A percentile compares a stretch with the other conserved stretches of the same genome.
These are phyloP conservation scores for Pseudococcus jackbeardsleyi DNA, from an alignment of 2,888 invertebrate genomes.

Conservation along the genomic window DNA sequence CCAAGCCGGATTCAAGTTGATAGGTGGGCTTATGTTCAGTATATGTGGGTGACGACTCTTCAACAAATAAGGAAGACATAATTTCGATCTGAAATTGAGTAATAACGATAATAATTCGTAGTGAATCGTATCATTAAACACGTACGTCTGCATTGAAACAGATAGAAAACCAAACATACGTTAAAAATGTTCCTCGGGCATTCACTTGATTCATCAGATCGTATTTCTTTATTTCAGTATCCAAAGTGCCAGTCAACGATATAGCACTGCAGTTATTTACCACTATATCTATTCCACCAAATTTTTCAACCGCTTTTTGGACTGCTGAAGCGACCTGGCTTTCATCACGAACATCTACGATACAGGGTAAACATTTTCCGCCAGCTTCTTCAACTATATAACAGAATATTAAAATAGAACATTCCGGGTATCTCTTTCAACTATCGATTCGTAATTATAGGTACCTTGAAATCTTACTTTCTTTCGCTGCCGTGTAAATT, in stretches of 20 bases:
- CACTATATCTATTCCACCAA: constrained; percentile 95
- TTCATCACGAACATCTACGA: constrained; percentile 91
- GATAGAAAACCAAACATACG: constrained; percentile 49
- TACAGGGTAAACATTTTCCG: constrained; percentile 86
- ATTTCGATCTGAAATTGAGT: constrained; percentile 80
- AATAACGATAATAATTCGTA: background rate
- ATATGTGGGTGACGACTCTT: constrained; percentile 93
- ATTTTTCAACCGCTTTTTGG: constrained; percentile 82
- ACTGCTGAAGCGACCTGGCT: constrained; percentile 80
- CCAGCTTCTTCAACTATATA: constrained; percentile 84
- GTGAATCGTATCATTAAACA: constrained; percentile 21
- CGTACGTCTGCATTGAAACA: background rate
- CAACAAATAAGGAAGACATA: constrained; percentile 87
- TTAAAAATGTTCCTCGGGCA: constrained; percentile 93
- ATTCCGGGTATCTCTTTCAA: too few species aligned
- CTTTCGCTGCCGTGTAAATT: constrained; percentile 90
- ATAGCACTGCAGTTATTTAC: constrained; percentile 98
- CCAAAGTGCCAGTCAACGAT: constrained; percentile 82
- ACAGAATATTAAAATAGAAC: too few species aligned
- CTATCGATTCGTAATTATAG: too few species aligned
- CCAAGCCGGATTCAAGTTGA: constrained; percentile 91
- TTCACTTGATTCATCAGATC: constrained; percentile 97
- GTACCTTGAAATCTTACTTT: constrained; percentile 74
- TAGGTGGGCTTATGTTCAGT: constrained; percentile 93
- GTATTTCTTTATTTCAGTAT: constrained; percentile 94